phyloP scores from a whole-genome alignment of 2,888 invertebrate species.

The Ditula angustiorana region DNA sequence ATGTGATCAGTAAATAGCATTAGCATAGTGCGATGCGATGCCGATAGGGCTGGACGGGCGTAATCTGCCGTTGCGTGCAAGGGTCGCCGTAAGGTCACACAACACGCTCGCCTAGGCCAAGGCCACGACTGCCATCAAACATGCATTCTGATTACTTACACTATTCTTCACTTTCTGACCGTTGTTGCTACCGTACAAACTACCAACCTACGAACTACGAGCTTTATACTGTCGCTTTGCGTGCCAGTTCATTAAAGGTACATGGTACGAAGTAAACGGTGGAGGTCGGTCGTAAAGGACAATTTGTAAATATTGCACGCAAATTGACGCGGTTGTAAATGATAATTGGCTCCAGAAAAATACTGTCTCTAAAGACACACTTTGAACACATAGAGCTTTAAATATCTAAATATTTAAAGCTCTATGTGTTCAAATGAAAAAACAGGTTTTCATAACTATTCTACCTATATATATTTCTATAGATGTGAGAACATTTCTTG shows the following conservation, averaged over 20 bases:
- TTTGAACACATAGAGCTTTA: no score
- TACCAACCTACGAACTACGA: not conserved
- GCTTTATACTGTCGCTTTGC: conserved; percentile 13
- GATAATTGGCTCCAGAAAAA: not conserved
- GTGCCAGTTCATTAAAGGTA: conserved; percentile 25
- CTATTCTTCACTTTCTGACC: not conserved
- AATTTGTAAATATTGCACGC: conserved; percentile 19
- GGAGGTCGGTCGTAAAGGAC: conserved; percentile 17
- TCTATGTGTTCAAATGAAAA: no score
- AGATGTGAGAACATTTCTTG: no score
- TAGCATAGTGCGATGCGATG: conserved; percentile 57
- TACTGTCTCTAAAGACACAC: no score
- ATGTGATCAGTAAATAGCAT: conserved; percentile 60
- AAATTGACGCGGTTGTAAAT: conserved; percentile 13
- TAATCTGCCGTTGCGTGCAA: conserved; percentile 39
- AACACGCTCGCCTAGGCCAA: conserved; percentile 5
- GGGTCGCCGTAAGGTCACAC: conserved; percentile 21
- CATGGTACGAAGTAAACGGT: conserved; percentile 26
- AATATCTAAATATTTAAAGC: no score
- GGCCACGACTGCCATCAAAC: conserved; percentile 22
- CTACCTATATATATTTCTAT: no score
- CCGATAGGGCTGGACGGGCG: conserved; percentile 49
- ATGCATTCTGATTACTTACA: conserved; percentile 13
- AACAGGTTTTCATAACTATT: no score
- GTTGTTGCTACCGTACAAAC: not conserved